Evolutionary conservation across 1,140 invertebrate species (phyloP), one percentile per base, ranked within the genome.

Genomic region (Temnothorax curvispinosus): DNA sequence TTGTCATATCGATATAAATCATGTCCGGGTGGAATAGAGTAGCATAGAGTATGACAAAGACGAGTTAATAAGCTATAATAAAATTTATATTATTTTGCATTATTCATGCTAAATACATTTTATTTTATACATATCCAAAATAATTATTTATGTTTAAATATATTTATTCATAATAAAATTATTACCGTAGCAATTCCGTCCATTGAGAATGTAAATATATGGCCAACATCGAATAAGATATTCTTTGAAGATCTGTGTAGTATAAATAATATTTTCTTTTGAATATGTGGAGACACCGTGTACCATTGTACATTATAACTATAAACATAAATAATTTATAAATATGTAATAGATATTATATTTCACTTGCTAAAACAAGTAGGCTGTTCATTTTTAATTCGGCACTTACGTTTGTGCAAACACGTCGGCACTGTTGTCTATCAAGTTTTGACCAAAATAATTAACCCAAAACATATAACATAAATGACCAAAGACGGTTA

Each of bases 291-390:
- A 18, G 50, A 52, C 4, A 52, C 65, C 27, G n/a, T 72, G 27
- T 82, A 82, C 78, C 65, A 82, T 56, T 3, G n/a, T 44, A 52
- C 54, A 44, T 21, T 71, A 67, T 82, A 82, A 13, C 50, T 56
- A 41, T 44, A 64, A 47, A 35, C 18, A 56, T 27, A 18, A 56
- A 75, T 15, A 2, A 47, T 47, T 41, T 3, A 27, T 27, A 27
- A 27, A 27, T 65, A 38, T 21, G 7, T 27, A 47, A 50, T 9
- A 15, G 3, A 69, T 9, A 65, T 50, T 50, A 1, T 50, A 69
- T n/a, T 18, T 21, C 0, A 74, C 7, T 21, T 13, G 38, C 7
- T 41, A 41, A 11, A 67, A 67, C 38, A 21, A n/a, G 1, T 65
- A 0, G 4, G 2, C 13, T 67, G 21, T 9, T 13, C n/a, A 58